Base-by-base conservation (phyloP, 2,113 vertebrate genomes). In the Geococcyx californianus region DNA sequence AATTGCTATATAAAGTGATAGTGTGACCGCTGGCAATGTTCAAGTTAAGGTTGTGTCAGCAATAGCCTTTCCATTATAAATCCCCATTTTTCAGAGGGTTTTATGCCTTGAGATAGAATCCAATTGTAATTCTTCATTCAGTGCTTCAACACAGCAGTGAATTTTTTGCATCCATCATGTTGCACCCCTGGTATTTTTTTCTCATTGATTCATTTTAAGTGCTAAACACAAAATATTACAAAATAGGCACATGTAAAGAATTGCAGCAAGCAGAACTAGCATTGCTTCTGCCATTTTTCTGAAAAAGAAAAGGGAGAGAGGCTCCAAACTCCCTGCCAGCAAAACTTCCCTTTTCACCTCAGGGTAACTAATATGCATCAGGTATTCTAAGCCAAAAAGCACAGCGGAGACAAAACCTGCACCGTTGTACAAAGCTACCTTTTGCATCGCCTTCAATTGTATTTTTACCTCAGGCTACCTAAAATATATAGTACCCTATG, bases 31-130 rank as follows among this genome's bases (percentile, higher is more conserved):
- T 93, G 91, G 93, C 89, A 80, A 70, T 66, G 76, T 78, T 92
- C 90, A 89, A 92, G 90, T 94, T 97, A 94, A 96, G 84, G 95
- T 95, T 94, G 89, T 95, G 74, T 95, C 92, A 95, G 90, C 92
- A 93, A 84, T 69, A 91, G 94, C 59, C 87, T 91, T 90, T 92
- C 91, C 64, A 86, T 94, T 93, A 96, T 64, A 89, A 91, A 78
- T 28, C 38, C 58, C 78, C 59, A 79, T 81, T 95, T 97, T 94
- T 91, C 94, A 91, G 84, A n/a, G 76, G 45, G 24, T 24, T 94
- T 84, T 93, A 95, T 92, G 45, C 90, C 90, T 94, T 92, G 73
- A 83, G 84, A 94, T 87, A 95, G 96, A 93, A 89, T 88, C 40
- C 91, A 78, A 19, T 49, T 76, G 55, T 59, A 93, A 94, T 93